Conservation (phyloP, 1,140 invertebrate genomes). For the Bombyx mandarina region DNA sequence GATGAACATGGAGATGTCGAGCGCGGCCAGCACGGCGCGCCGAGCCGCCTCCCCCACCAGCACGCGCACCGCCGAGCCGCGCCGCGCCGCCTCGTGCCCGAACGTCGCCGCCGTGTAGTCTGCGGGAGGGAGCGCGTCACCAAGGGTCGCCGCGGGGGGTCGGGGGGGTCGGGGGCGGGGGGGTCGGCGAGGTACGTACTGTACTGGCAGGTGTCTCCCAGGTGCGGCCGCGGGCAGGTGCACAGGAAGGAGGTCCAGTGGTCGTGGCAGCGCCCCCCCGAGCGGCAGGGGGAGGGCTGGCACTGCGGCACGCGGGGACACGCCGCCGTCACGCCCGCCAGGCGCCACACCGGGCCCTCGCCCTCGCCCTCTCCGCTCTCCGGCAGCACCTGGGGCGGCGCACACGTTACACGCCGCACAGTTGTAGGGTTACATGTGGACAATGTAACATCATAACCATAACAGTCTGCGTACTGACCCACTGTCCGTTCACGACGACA, state of each 20-base stretch:
- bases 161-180: too few species aligned
- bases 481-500: constrained; percentile 86
- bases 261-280: constrained; percentile 91
- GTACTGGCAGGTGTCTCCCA: constrained; percentile 89
- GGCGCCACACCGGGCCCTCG: constrained; percentile 17
- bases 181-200: constrained; percentile 64
- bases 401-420: neutral
- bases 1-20: constrained; percentile 95
- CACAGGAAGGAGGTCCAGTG: constrained; percentile 91
- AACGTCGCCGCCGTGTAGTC: constrained; percentile 92
- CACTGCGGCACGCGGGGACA: constrained; percentile 88
- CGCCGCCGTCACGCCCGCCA: constrained; percentile 72
- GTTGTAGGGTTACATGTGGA: too few species aligned
- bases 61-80: constrained; percentile 81
- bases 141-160: too few species aligned
- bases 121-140: constrained; percentile 35
- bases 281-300: constrained; percentile 87
- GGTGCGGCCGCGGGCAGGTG: constrained; percentile 87
- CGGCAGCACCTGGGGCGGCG: neutral
- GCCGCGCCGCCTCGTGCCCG: constrained; percentile 84
- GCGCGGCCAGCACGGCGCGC: constrained; percentile 79
- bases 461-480: constrained; percentile 49
- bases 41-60: constrained; percentile 77
- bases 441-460: too few species aligned
- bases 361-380: constrained; percentile 12